A percentile compares a stretch with the other conserved stretches of the same genome.
Evolutionary conservation across 2,888 invertebrate species (phyloP).

Genomic region (Ornithoptera alexandrae): DNA sequence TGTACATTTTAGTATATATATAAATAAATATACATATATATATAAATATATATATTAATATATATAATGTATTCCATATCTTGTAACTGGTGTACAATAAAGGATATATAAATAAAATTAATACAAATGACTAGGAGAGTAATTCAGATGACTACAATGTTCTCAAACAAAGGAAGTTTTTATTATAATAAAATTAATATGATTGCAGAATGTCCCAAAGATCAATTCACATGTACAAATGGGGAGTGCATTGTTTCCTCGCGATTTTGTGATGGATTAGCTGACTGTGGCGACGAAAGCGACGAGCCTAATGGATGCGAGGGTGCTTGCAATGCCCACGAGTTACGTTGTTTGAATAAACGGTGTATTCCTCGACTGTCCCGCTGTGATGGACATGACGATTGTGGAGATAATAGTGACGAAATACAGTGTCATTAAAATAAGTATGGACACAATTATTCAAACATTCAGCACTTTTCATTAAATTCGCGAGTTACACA

Average conservation of each 20-base stretch:
- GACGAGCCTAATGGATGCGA: slow-evolving; percentile 83
- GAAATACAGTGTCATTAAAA: slow-evolving; percentile 73
- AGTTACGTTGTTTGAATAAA: slow-evolving; percentile 69
- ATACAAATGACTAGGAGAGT: neutral
- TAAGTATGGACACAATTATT: neutral
- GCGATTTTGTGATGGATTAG: slow-evolving; percentile 84
- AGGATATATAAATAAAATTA: neutral
- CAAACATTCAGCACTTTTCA: too few relatives aligned
- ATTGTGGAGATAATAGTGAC: slow-evolving; percentile 85
- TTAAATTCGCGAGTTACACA: neutral
- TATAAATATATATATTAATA: too few relatives aligned
- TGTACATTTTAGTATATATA: too few relatives aligned
- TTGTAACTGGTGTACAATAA: too few relatives aligned
- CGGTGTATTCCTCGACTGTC: slow-evolving; percentile 81
- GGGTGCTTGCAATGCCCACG: slow-evolving; percentile 77
- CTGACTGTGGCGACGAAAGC: slow-evolving; percentile 84
- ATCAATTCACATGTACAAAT: slow-evolving; percentile 80
- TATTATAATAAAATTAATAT: slow-evolving; percentile 1
- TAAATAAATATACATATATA: too few relatives aligned
- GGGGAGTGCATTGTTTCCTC: slow-evolving; percentile 82
- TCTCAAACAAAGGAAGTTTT: neutral
- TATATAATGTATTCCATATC: too few relatives aligned
- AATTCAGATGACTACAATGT: neutral
- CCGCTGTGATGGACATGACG: slow-evolving; percentile 83
- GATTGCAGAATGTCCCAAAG: slow-evolving; percentile 67